phyloP scores from a whole-genome alignment of 2,113 vertebrate genomes.

The Penelope pileata region DNA sequence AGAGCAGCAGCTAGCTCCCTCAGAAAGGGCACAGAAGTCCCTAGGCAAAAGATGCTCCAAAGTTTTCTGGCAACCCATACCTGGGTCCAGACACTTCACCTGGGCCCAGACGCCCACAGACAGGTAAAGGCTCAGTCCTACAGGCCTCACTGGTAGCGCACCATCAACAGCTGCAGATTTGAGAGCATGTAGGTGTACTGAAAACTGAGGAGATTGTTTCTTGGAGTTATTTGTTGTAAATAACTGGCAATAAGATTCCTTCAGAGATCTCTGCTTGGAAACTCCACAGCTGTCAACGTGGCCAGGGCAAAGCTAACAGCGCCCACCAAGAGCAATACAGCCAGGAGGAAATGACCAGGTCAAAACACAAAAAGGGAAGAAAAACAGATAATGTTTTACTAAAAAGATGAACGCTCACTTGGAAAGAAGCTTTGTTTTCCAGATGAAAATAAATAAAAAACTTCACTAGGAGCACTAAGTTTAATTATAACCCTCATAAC shows the following conservation, averaged over 20 bases:
- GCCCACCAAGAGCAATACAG: rapidly evolving
- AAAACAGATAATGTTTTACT: background rate
- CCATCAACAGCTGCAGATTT: too few species aligned
- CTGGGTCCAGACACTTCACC: background rate
- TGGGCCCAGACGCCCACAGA: too few species aligned
- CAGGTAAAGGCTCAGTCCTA: background rate
- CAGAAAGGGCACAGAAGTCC: background rate
- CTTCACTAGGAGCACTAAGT: background rate
- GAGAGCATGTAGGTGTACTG: rapidly evolving
- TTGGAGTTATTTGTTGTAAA: background rate
- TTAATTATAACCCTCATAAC: background rate
- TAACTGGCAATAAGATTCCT: background rate
- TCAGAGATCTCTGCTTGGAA: background rate
- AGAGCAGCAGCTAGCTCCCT: background rate
- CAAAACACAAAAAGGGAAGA: too few species aligned
- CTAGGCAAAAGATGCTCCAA: background rate
- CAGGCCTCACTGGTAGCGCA: rapidly evolving
- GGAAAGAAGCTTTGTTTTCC: background rate
- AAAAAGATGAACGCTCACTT: background rate
- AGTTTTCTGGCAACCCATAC: background rate
- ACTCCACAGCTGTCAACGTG: background rate
- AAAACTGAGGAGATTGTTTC: background rate
- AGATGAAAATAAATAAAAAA: rapidly evolving
- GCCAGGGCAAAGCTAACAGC: background rate
- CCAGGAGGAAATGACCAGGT: background rate